Evolutionary conservation across 2,888 invertebrate species (phyloP).

Genomic region (Trisateles emortualis): DNA sequence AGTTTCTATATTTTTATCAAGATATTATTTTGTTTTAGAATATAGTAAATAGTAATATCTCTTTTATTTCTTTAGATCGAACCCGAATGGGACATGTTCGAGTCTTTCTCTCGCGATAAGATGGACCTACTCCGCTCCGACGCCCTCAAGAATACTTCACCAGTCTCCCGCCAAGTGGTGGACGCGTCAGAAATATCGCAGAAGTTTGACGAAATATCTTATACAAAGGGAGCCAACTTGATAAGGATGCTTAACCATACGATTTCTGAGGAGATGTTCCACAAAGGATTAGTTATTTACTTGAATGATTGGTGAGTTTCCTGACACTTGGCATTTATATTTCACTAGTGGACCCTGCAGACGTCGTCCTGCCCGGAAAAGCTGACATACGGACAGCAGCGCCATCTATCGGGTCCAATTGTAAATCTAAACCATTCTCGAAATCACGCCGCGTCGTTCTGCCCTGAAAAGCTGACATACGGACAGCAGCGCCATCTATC

Average conservation of each 20-base stretch:
- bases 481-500: too few relatives aligned
- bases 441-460: too few relatives aligned
- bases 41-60: neutral
- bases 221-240: conserved; percentile 86
- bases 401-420: too few relatives aligned
- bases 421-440: too few relatives aligned
- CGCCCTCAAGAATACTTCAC: conserved; percentile 84
- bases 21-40: too few relatives aligned
- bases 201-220: conserved; percentile 87
- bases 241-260: conserved; percentile 88
- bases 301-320: conserved; percentile 85
- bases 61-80: conserved; percentile 73
- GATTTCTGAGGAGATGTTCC: conserved; percentile 81
- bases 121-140: conserved; percentile 85
- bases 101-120: conserved; percentile 83
- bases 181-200: conserved; percentile 87
- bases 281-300: conserved; percentile 82
- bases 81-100: conserved; percentile 85
- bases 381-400: neutral
- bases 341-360: neutral
- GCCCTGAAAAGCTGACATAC: too few relatives aligned
- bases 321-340: neutral
- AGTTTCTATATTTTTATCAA: too few relatives aligned
- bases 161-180: conserved; percentile 81
- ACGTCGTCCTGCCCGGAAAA: too few relatives aligned